Evolutionary conservation across 2,797 vertebrate species (phyloP).

Genomic region (Buphagus erythrorhynchus): DNA sequence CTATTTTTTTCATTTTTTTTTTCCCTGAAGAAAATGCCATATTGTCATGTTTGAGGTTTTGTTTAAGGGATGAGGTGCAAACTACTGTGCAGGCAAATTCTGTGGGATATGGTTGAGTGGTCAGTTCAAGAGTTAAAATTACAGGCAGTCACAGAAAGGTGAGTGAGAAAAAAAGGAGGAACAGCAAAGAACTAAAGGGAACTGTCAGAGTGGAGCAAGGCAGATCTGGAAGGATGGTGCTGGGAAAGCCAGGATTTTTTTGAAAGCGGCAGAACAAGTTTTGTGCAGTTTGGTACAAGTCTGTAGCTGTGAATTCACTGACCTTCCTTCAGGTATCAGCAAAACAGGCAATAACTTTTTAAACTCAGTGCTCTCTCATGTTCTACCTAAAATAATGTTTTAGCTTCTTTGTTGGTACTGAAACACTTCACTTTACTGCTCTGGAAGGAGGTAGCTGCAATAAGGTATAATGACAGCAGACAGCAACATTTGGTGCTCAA

Average conservation of each 20-base stretch:
- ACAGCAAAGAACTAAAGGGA: neutral
- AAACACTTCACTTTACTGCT: neutral
- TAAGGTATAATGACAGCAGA: neutral
- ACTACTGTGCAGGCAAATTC: neutral
- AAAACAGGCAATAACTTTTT: neutral
- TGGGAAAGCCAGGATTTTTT: neutral
- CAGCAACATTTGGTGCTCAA: neutral
- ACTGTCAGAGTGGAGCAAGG: neutral
- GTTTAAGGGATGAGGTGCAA: neutral
- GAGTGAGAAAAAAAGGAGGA: neutral
- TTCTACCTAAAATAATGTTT: neutral
- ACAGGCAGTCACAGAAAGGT: neutral
- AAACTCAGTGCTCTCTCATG: neutral
- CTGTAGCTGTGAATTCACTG: neutral
- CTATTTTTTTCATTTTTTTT: neutral
- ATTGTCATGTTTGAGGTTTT: neutral
- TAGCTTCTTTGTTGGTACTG: neutral
- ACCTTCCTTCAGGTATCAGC: neutral
- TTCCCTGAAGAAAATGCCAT: neutral
- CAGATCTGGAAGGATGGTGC: neutral
- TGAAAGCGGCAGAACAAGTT: neutral
- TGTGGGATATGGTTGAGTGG: neutral
- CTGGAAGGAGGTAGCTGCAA: neutral
- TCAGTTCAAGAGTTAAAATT: neutral
- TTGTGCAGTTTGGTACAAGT: neutral